Base-by-base conservation (phyloP, 2,888 invertebrate genomes). In the Hemistola chrysoprasaria region DNA sequence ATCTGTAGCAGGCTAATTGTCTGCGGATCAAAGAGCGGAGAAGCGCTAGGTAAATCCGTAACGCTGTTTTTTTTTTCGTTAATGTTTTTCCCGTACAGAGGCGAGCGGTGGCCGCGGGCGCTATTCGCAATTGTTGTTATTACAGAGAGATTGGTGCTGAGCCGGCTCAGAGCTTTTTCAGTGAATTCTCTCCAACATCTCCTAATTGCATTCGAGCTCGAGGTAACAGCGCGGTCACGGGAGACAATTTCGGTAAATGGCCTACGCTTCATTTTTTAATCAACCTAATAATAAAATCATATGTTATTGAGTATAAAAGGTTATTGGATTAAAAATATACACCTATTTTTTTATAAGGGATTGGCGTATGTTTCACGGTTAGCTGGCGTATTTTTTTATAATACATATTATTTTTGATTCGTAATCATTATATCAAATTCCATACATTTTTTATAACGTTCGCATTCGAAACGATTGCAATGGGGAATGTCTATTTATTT, bases 61-160 rank as follows among this genome's bases (percentile, higher is more conserved):
- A 65, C 59, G 69, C 62, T 70, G 63, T 73, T 70, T 64, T 62
- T 64, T 64, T 58, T 57, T 56, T 55, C 59, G 59, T 68, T 66
- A 16, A 16, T 16, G 16, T 69, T 67, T 67, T 73, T 74, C 72
- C 47, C 33, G 37, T 29, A 34, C 25, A 22, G 61, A 62, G 66
- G 63, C 52, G 65, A 62, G 67, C 56, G 58, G 53, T 54, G 42
- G 75, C 85, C 79, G 68, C 71, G 68, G 73, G 86, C 81, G 70
- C 61, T 74, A 74, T 78, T 77, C 72, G 77, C 86, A 87, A 87
- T 87, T 85, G 84, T 87, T 87, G 80, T 86, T 87, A 86, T 87
- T 86, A 87, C 84, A 86, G 82, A 83, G 82, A 86, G 81, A 78
- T 79, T 77, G 75, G 71, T 63, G 72, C 70, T 78, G 76, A 85